Evolutionary conservation across 2,888 invertebrate genomes (phyloP).

Genomic region (Leucophora obtusa): DNA sequence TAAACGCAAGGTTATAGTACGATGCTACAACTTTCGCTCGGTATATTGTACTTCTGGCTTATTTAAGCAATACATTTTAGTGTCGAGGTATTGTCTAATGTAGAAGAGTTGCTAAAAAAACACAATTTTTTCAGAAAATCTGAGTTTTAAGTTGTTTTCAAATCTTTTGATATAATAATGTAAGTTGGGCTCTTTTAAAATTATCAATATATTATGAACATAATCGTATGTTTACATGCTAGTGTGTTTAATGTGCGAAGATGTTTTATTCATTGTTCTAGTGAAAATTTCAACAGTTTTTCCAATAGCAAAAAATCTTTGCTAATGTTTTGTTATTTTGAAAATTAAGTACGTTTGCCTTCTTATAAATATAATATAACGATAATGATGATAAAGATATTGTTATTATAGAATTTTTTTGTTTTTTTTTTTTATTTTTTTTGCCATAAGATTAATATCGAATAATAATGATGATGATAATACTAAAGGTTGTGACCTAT

Average conservation of each 20-base stretch:
- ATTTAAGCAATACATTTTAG: too few species aligned
- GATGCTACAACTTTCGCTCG: too few species aligned
- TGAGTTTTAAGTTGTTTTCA: too few species aligned
- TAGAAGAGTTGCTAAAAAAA: too few species aligned
- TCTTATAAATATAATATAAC: slow-evolving; percentile 31
- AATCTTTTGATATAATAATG: not conserved
- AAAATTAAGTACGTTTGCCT: slow-evolving; percentile 53
- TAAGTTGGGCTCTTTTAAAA: not conserved
- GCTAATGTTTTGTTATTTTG: slow-evolving; percentile 37
- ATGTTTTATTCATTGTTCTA: slow-evolving; percentile 14
- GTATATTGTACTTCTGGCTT: too few species aligned
- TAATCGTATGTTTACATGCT: not conserved
- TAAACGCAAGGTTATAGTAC: too few species aligned
- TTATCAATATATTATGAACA: not conserved
- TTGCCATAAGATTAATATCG: slow-evolving; percentile 39
- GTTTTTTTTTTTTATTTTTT: too few species aligned
- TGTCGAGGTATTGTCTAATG: too few species aligned
- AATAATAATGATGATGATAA: slow-evolving; percentile 39
- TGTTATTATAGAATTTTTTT: slow-evolving; percentile 18
- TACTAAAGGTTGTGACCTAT: slow-evolving; percentile 74
- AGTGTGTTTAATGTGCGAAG: slow-evolving; percentile 26
- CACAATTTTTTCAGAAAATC: too few species aligned
- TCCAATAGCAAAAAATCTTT: slow-evolving; percentile 3
- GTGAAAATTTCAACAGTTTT: slow-evolving; percentile 16
- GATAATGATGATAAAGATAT: slow-evolving; percentile 22